Base-by-base conservation (phyloP, 1,140 invertebrate species). In the Atopsyche davidsoni region DNA sequence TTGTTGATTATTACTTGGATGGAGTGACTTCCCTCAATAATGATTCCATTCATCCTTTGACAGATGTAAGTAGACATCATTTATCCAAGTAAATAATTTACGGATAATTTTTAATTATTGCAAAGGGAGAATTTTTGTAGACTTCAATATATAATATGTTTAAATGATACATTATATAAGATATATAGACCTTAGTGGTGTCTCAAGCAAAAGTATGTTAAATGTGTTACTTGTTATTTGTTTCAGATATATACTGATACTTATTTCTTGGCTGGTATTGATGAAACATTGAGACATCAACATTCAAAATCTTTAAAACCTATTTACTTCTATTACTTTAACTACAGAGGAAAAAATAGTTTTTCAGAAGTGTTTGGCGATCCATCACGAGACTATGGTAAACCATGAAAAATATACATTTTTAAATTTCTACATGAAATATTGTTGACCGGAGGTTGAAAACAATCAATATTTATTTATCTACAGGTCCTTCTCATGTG, bases 1-100 rank as follows among this genome's bases (percentile, higher is more conserved):
- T 59, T 9, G 60, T 28, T 28, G 25, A 55, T 1, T 61, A 60
- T 45, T 71, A 69, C 43, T 64, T 68, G 23, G 34, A 51, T 7
- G 58, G 60, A 3, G 23, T 25, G 10, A 49, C 60, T 24, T 50
- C 60, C 13, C 44, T 67, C 4, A 65, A 61, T 38, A 59, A 63
- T 17, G 18, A 45, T 11, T 64, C 63, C 0, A 55, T 47, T 2
- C 56, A 61, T 28, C 62, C 60, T 16, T 65, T 69, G 34, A 48
- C 66, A 19, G 61, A 69, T 62, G 67, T 69, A 51, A 65, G 64
- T 59, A 36, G 35, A 36, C 17, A 14, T 4, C 6, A 7, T 16
- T 45, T 10, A 19, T 35, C 24, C 4, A 35, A 19, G 34, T n/a
- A 21, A 19, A 25, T 25, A 28, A 28, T 9, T 9, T 13, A 9